Base-by-base conservation (phyloP, 1,140 invertebrate genomes). In the Cydia splendana region DNA sequence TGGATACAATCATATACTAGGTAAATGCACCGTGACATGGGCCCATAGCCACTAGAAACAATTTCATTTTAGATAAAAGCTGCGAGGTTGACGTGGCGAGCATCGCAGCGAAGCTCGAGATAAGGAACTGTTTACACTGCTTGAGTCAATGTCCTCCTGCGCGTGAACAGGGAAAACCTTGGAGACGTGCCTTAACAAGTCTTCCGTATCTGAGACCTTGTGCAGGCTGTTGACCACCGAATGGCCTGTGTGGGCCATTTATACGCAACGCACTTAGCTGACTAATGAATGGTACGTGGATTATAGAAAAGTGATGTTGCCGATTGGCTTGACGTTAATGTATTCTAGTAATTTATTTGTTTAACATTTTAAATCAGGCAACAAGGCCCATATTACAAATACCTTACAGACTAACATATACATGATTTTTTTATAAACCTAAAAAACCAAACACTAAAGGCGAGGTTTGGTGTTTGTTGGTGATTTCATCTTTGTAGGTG, bases 71-170 rank as follows among this genome's bases (percentile, higher is more conserved):
- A 92, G 89, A 91, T 91, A 91, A 91, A 92, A 90, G 89, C 91
- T 91, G 88, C 84, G 82, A 83, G 84, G 82, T 83, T 88, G 83
- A 86, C 84, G 87, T 84, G 79, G 76, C 78, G 84, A 79, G 81
- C 79, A 84, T 81, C 84, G 86, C 83, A 83, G 78, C 81, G 77
- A 87, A 87, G 86, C 86, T 87, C 80, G 84, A 91, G 91, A 93
- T 93, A 93, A 93, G 91, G 89, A 92, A 91, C 87, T 93, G 90
- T 92, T 92, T 93, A 92, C 91, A 91, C 88, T 90, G 83, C 86
- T 89, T 90, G 85, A 89, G 91, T 93, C 90, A 93, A 93, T 91
- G 91, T 91, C 91, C 91, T 91, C 85, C 87, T 84, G 90, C 80
- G 77, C 79, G 82, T 79, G 80, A 79, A 91, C 86, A 88, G 86